phyloP scores from a whole-genome alignment of 2,113 vertebrate genomes.

The Phalacrocorax carbo region DNA sequence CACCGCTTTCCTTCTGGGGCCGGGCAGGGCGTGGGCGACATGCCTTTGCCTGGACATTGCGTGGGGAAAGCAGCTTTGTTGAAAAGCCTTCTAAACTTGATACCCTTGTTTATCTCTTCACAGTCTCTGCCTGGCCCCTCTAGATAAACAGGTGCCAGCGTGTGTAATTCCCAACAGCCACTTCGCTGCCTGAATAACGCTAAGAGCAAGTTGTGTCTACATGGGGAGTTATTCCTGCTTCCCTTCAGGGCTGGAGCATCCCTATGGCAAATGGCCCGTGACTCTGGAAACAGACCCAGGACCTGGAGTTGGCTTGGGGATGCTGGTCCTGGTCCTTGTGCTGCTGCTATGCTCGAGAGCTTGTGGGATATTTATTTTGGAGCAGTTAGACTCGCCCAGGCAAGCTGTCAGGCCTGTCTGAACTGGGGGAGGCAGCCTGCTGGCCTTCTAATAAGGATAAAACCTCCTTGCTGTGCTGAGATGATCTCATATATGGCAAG shows the following conservation, averaged over 20 bases:
- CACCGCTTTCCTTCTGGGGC: neutral
- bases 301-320: neutral
- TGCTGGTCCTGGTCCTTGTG: neutral
- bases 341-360: neutral
- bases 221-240: neutral
- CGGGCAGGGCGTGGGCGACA: neutral
- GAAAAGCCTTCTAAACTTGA: neutral
- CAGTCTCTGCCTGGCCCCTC: neutral
- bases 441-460: neutral
- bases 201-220: accelerated
- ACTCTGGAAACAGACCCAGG: neutral
- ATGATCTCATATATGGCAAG: neutral
- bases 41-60: neutral
- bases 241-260: neutral
- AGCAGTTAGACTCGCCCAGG: accelerated
- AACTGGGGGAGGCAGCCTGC: neutral
- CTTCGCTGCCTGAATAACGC: neutral
- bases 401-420: neutral
- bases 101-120: slow-evolving; percentile 36
- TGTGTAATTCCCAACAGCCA: neutral
- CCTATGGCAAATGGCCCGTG: neutral
- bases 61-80: slow-evolving; percentile 8
- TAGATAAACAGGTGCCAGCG: neutral
- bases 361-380: neutral
- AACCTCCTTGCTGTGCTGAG: neutral